Evolutionary conservation across 2,113 vertebrate species (phyloP).

Genomic region (Nesogale talazaci): DNA sequence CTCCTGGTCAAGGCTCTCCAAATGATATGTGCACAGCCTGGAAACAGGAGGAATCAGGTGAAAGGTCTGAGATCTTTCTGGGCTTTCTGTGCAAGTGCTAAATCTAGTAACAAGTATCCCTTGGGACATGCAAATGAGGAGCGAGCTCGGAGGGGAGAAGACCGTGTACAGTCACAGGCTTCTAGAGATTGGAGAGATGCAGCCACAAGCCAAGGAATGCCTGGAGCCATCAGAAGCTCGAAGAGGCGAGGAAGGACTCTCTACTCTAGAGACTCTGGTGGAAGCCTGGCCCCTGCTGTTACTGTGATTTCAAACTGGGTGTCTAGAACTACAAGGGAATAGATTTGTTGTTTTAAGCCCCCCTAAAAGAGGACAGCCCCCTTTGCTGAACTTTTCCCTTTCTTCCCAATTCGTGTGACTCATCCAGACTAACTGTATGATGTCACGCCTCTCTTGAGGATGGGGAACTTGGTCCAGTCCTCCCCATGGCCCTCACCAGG

Average conservation of each 20-base stretch:
- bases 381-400: background rate
- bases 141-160: background rate
- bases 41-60: background rate
- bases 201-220: background rate
- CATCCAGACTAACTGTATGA: background rate
- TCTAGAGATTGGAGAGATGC: background rate
- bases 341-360: background rate
- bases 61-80: background rate
- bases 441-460: rapidly evolving
- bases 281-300: background rate
- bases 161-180: background rate
- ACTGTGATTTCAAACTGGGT: background rate
- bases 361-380: too few species aligned
- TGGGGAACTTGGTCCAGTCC: background rate
- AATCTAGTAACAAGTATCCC: background rate
- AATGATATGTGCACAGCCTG: background rate
- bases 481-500: background rate
- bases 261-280: background rate
- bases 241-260: too few species aligned
- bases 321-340: background rate
- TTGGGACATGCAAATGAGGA: background rate
- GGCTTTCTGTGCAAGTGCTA: background rate
- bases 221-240: background rate
- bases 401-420: background rate
- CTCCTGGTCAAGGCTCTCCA: background rate